Conservation (phyloP, 1,140 invertebrate genomes). For the Calephelis virginiensis region DNA sequence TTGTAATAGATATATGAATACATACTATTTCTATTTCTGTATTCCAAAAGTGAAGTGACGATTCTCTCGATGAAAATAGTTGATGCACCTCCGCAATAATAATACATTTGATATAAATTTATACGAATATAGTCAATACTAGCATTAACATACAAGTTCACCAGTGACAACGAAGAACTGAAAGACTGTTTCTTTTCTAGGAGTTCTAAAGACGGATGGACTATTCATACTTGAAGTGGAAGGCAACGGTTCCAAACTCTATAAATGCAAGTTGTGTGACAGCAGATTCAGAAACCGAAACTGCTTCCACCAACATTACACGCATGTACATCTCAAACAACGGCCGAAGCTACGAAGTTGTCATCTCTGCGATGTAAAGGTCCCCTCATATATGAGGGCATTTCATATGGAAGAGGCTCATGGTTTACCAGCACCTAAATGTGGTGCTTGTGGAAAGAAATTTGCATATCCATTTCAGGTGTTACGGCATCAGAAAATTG, state of each 20-base stretch:
- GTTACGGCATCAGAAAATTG: conserved; percentile 33
- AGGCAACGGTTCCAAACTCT: background rate
- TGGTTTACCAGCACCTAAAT: conserved; percentile 35
- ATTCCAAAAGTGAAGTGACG: too few species aligned
- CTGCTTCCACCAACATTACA: conserved; percentile 36
- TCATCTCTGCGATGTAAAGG: conserved; percentile 34
- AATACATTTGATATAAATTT: too few species aligned
- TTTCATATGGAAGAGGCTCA: conserved; percentile 38
- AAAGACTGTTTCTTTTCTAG: conserved; percentile 11
- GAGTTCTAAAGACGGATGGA: background rate
- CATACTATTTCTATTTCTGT: too few species aligned
- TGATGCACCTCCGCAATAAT: too few species aligned
- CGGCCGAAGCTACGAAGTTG: conserved; percentile 36
- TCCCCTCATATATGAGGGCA: conserved; percentile 22
- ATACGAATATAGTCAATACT: too few species aligned
- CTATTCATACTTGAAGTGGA: background rate
- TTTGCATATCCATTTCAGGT: conserved; percentile 39
- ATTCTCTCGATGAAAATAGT: too few species aligned
- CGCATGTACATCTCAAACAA: conserved; percentile 37
- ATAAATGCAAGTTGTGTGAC: conserved; percentile 14
- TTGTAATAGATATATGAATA: too few species aligned
- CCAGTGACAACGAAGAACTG: background rate
- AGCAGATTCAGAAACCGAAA: conserved; percentile 5
- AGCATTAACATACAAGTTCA: too few species aligned
- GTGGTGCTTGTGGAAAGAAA: conserved; percentile 40